phyloP scores from a whole-genome alignment of 2,797 vertebrate species.

The Diplodus sargus region DNA sequence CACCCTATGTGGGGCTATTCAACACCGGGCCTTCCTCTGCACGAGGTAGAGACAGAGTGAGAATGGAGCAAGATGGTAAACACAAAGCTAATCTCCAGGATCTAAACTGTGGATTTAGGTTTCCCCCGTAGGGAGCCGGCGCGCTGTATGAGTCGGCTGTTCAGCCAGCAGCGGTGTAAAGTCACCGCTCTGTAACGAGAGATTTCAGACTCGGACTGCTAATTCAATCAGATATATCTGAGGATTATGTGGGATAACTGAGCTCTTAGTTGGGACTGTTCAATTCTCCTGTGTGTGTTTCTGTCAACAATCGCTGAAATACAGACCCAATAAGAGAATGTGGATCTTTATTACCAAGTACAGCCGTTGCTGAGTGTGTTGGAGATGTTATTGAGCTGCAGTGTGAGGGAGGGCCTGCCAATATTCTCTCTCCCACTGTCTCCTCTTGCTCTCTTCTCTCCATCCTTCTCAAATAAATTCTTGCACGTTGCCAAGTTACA shows the following conservation, averaged over 20 bases:
- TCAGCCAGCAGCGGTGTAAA: slow-evolving; percentile 51
- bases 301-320: slow-evolving; percentile 31
- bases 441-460: slow-evolving; percentile 41
- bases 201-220: slow-evolving; percentile 40
- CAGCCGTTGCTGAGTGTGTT: slow-evolving; percentile 35
- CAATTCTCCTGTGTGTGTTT: slow-evolving; percentile 14
- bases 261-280: slow-evolving; percentile 17
- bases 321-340: slow-evolving; percentile 21
- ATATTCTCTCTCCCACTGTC: slow-evolving; percentile 47
- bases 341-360: slow-evolving; percentile 26
- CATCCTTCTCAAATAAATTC: slow-evolving; percentile 62
- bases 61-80: slow-evolving; percentile 54
- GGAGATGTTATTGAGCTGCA: slow-evolving; percentile 48
- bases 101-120: slow-evolving; percentile 68
- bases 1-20: slow-evolving; percentile 49
- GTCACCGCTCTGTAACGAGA: slow-evolving; percentile 55
- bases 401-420: slow-evolving; percentile 40
- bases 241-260: slow-evolving; percentile 41
- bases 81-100: slow-evolving; percentile 63
- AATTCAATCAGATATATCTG: slow-evolving; percentile 32
- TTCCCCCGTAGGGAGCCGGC: slow-evolving; percentile 57
- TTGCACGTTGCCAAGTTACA: slow-evolving; percentile 75
- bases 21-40: slow-evolving; percentile 32
- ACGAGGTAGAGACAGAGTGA: slow-evolving; percentile 31
- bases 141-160: slow-evolving; percentile 44